Conservation (phyloP, 1,140 invertebrate genomes). For the Zaprionus davidi region DNA sequence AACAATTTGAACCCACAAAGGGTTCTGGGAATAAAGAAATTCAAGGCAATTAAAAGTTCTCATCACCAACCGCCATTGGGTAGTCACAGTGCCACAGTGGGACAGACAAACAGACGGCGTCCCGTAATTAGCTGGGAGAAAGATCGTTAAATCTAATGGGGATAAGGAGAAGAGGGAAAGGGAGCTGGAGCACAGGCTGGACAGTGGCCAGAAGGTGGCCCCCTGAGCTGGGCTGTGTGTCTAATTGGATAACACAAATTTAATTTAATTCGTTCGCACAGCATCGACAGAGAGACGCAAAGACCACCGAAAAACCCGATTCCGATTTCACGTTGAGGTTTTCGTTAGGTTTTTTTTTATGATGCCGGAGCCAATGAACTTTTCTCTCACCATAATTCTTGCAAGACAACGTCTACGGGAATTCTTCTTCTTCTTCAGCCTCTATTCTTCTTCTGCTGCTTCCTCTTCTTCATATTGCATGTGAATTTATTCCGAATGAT, state of each 20-base stretch:
- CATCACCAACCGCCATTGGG: constrained; percentile 30
- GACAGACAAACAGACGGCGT: constrained; percentile 27
- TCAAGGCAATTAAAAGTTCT: constrained; percentile 72
- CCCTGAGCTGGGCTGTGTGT: constrained; percentile 62
- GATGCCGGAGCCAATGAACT: constrained; percentile 73
- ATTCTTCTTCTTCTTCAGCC: constrained; percentile 15
- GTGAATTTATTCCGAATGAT: constrained; percentile 72
- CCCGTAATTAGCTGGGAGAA: constrained; percentile 79
- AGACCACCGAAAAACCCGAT: constrained; percentile 40
- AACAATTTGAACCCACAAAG: constrained; percentile 52
- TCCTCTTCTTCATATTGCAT: constrained; percentile 59
- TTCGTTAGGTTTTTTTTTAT: constrained; percentile 48
- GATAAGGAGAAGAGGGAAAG: not conserved
- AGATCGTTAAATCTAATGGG: constrained; percentile 62
- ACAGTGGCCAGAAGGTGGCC: constrained; percentile 24
- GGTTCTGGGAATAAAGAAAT: constrained; percentile 80
- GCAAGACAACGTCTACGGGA: constrained; percentile 29
- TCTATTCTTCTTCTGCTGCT: constrained; percentile 11
- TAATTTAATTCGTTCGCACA: constrained; percentile 75
- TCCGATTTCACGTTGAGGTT: constrained; percentile 33
- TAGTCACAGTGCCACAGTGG: constrained; percentile 16
- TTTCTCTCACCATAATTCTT: constrained; percentile 48
- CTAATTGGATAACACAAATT: constrained; percentile 81
- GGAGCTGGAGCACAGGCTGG: not conserved
- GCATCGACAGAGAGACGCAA: constrained; percentile 43